These are phyloP conservation scores for Hedychridium roseum DNA, from an alignment of 2,888 invertebrate genomes.

Conservation along the genomic window DNA sequence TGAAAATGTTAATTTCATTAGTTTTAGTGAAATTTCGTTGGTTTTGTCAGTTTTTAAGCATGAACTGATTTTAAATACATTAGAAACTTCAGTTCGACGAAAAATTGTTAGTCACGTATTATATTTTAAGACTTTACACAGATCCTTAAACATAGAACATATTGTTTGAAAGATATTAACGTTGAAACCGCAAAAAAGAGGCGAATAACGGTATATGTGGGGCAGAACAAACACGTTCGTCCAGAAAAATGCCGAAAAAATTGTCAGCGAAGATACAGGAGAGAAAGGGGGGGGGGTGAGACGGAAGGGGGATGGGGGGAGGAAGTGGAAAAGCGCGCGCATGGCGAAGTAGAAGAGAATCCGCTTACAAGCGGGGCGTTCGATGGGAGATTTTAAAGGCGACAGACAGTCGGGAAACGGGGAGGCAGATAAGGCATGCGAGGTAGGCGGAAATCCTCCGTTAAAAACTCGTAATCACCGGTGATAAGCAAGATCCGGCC, in stretches of 20 bases:
- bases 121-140: too few relatives aligned
- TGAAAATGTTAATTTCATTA: too few relatives aligned
- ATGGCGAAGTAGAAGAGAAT: conserved; percentile 19
- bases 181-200: too few relatives aligned
- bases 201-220: too few relatives aligned
- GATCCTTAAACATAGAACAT: too few relatives aligned
- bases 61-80: too few relatives aligned
- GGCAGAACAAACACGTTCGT: too few relatives aligned
- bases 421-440: conserved; percentile 14
- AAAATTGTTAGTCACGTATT: too few relatives aligned
- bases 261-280: background rate
- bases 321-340: background rate
- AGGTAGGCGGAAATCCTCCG: conserved; percentile 34
- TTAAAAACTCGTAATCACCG: conserved; percentile 53
- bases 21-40: too few relatives aligned
- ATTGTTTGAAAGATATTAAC: too few relatives aligned
- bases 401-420: background rate
- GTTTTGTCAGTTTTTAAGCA: too few relatives aligned
- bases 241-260: background rate
- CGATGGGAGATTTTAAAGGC: conserved; percentile 16
- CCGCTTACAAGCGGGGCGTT: conserved; percentile 29
- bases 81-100: too few relatives aligned
- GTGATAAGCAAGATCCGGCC: conserved; percentile 39
- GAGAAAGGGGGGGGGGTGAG: conserved; percentile 16
- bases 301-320: conserved; percentile 9